A percentile compares a stretch with the other conserved stretches of the same genome.
phyloP scores from a whole-genome alignment of 2,113 vertebrate species.

The Dendropsophus ebraccatus region DNA sequence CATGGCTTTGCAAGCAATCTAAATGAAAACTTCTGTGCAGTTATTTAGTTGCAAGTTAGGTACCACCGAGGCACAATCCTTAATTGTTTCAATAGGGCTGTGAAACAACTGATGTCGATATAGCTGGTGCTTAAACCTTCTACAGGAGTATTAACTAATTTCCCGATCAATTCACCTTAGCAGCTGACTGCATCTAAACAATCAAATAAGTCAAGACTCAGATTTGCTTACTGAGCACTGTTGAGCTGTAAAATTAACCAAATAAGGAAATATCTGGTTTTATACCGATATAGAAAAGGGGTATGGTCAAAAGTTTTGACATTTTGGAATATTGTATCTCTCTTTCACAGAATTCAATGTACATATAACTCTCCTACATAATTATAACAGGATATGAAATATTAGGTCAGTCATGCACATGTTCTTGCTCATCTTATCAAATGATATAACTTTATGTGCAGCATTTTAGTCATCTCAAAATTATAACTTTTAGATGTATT shows the following conservation, averaged over 20 bases:
- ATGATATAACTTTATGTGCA: too few species aligned
- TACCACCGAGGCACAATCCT: constrained; percentile 32
- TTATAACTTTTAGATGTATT: too few species aligned
- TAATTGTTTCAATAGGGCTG: constrained; percentile 42
- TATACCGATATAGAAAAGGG: not conserved
- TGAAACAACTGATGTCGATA: constrained; percentile 40
- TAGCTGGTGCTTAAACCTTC: constrained; percentile 48
- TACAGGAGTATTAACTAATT: constrained; percentile 54
- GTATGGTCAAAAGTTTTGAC: not conserved
- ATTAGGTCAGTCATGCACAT: too few species aligned
- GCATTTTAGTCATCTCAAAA: too few species aligned
- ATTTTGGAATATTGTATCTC: not conserved
- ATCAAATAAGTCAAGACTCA: constrained; percentile 41
- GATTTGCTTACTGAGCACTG: constrained; percentile 19
- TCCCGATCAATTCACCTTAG: constrained; percentile 56
- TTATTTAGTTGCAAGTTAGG: constrained; percentile 41
- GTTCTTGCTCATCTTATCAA: too few species aligned
- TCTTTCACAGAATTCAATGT: too few species aligned
- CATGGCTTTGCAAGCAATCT: constrained; percentile 7
- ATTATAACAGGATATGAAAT: too few species aligned
- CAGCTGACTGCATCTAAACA: constrained; percentile 38
- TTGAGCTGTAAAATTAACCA: not conserved
- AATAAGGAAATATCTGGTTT: not conserved
- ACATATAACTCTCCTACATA: too few species aligned
- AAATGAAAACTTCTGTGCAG: not conserved